Evolutionary conservation across 2,113 vertebrate species (phyloP).

Genomic region (Myiozetetes cayanensis): DNA sequence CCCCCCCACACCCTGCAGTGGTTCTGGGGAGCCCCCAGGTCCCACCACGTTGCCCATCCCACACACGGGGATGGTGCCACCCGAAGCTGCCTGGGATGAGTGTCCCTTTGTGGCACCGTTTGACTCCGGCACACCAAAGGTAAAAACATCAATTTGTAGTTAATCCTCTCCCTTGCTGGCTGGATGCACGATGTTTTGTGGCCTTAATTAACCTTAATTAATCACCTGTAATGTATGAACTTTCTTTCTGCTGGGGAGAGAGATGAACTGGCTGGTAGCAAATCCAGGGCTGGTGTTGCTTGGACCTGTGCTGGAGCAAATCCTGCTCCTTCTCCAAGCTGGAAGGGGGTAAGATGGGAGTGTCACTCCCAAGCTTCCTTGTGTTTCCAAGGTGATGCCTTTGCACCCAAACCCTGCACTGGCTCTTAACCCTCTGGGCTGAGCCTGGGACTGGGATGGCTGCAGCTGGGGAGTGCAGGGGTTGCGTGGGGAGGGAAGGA

Average conservation of each 20-base stretch:
- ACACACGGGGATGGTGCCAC: fast-evolving
- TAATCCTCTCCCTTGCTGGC: neutral
- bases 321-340: neutral
- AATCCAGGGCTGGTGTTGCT: neutral
- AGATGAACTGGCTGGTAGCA: neutral
- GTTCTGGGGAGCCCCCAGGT: neutral
- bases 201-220: neutral
- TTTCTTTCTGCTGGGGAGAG: neutral
- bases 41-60: neutral
- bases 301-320: neutral
- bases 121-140: fast-evolving
- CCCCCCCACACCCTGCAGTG: neutral
- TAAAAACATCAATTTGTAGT: fast-evolving
- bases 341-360: neutral
- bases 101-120: fast-evolving
- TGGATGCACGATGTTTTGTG: neutral
- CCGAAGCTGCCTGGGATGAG: fast-evolving
- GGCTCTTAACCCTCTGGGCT: neutral
- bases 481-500: neutral
- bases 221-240: neutral
- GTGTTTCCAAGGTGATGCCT: neutral
- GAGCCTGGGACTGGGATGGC: neutral
- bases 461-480: fast-evolving
- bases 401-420: neutral
- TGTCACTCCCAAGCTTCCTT: neutral